These are phyloP conservation scores for Tenthredo scrophulariae DNA, from an alignment of 2,888 invertebrate species.

Conservation along the genomic window DNA sequence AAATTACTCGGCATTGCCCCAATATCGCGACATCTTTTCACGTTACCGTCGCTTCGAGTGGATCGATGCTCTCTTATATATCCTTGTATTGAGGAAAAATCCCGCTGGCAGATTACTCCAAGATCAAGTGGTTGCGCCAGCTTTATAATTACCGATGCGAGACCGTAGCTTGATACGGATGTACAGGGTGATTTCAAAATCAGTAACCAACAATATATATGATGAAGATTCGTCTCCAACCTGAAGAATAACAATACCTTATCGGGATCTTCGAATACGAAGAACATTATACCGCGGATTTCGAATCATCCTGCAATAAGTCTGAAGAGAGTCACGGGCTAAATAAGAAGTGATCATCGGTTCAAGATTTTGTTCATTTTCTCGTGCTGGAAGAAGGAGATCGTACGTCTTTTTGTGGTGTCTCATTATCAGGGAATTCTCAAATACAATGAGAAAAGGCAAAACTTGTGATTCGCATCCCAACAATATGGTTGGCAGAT, in stretches of 20 bases:
- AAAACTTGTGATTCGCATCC: slow-evolving; percentile 44
- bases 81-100: slow-evolving; percentile 45
- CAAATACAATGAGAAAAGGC: slow-evolving; percentile 29
- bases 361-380: slow-evolving; percentile 7
- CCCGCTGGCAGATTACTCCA: slow-evolving; percentile 44
- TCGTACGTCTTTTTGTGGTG: not conserved
- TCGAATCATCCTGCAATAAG: not conserved
- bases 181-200: not conserved
- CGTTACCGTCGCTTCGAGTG: slow-evolving; percentile 60
- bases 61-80: slow-evolving; percentile 62
- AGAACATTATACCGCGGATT: not conserved
- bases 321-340: not conserved
- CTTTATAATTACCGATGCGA: slow-evolving; percentile 48
- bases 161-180: slow-evolving; percentile 10
- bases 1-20: slow-evolving; percentile 65
- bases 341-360: not conserved
- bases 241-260: not conserved
- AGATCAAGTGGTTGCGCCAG: slow-evolving; percentile 45
- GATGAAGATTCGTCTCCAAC: not conserved
- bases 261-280: not conserved
- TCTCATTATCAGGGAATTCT: slow-evolving; percentile 28
- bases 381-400: not conserved
- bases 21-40: slow-evolving; percentile 66
- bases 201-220: not conserved
- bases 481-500: slow-evolving; percentile 34